Base-by-base conservation (phyloP, 1,140 invertebrate species). In the Drosophila bipectinata region DNA sequence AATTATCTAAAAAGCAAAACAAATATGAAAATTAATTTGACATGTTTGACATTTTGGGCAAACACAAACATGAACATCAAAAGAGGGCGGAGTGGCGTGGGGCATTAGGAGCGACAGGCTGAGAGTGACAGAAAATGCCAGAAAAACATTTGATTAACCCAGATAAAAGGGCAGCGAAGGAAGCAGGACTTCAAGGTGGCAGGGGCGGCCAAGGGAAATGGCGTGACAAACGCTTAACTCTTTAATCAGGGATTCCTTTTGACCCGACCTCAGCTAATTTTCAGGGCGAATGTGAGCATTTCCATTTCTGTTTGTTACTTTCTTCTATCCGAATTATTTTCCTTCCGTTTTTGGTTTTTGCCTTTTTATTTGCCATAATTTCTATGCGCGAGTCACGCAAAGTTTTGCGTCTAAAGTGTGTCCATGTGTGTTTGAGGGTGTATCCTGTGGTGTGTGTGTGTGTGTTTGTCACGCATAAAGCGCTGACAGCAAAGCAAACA, bases 1-100 rank as follows among this genome's bases (percentile, higher is more conserved):
- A 88, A 87, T 85, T 85, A 85, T 87, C 82, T 85, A 75, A 71
- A 87, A 82, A 82, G 83, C 78, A 64, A 75, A 82, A 68, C 58
- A 79, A 81, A 82, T 81, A 78, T 78, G 78, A 64, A 87, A 87
- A 85, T 87, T 85, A 85, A 85, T 85, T 87, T 82, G 83, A 82
- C 82, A 85, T 87, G 58, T 87, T 87, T 87, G 81, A 85, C 82
- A 85, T 81, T 87, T 64, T 74, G 73, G 73, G 69, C 64, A 85
- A 85, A 87, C 78, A 85, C 51, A 66, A 26, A 75, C 48, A 78
- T 67, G 54, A 51, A 67, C 76, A 75, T 81, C 72, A 77, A 77
- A 67, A 62, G 69, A 18, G 57, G 53, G 30, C 15, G n/a, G 37
- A 21, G 21, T 7, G 34, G 58, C 15, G 28, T 30, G 18, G 71